Base-by-base conservation (phyloP, 1,140 invertebrate species). In the Caerostris darwini region DNA sequence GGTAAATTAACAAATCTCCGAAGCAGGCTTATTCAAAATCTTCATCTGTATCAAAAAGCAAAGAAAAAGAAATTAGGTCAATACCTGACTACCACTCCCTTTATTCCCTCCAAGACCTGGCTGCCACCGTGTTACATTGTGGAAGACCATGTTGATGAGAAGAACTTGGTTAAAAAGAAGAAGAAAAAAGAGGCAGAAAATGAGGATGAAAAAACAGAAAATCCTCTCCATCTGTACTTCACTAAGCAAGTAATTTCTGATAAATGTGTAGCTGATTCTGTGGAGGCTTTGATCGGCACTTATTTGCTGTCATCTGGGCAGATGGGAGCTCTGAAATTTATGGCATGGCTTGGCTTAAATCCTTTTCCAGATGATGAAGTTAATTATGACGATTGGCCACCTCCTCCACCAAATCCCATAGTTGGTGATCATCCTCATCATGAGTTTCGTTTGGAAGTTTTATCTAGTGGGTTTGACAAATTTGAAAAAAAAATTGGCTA, bases 261-360 rank as follows among this genome's bases (percentile, higher is more conserved):
- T 95, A 97, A 98, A 96, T 97, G 96, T 77, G 96, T 98, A 3
- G 97, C 98, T 2, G 98, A 99, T 96, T 97, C 97, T 95, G 97
- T 99, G 4, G 98, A 99, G 96, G 97, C 98, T 0, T 95, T 99
- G 0, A 97, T 99, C 57, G 98, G 98, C 0, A 97, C 97, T 17
- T 98, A 98, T 94, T 96, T 97, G 17, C 95, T 97, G 94, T 96
- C 95, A 50, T 96, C 96, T 95, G 97, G 97, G n/a, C 95, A 96
- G 50, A 94, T 96, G 90, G 96, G 96, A 56, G 97, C 97, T 14
- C 93, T 98, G 3, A 96, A 96, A 92, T 96, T 99, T 81, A 95
- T 99, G 71, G 97, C 97, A 92, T 99, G 97, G 97, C 96, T 99
- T 64, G 91, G 91, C 3, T 34, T 94, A 5, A 90, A 89, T 17